Percentiles rank a stretch among this genome's conserved stretches.
Evolutionary conservation across 2,888 invertebrate species (phyloP).

Genomic region (Campoletis raptor): DNA sequence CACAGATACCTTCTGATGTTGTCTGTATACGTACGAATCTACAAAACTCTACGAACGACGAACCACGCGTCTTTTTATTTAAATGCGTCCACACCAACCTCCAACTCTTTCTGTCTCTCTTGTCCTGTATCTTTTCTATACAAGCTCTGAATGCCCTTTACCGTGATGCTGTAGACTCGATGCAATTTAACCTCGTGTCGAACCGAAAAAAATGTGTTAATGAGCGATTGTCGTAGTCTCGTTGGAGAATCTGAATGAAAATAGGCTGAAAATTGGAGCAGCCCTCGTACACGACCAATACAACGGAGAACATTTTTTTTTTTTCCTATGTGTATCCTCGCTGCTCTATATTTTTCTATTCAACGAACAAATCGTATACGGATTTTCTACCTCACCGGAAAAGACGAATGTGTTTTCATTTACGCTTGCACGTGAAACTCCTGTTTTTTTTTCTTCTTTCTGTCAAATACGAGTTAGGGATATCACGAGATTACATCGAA

Average conservation of each 20-base stretch:
- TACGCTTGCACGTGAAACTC: neutral
- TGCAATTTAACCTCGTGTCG: constrained; percentile 78
- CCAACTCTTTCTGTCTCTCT: constrained; percentile 58
- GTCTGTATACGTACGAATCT: constrained; percentile 16
- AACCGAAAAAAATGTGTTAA: constrained; percentile 82
- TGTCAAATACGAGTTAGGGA: constrained; percentile 26
- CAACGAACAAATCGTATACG: constrained; percentile 16
- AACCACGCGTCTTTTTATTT: constrained; percentile 82
- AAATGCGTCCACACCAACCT: constrained; percentile 76
- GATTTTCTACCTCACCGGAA: constrained; percentile 10
- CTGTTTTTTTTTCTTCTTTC: neutral
- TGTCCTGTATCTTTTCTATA: constrained; percentile 39
- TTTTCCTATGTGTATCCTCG: constrained; percentile 14
- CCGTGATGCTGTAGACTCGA: constrained; percentile 66
- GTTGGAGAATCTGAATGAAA: constrained; percentile 77
- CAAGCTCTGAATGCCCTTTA: constrained; percentile 71
- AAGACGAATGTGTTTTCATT: constrained; percentile 23
- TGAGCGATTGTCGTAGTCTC: constrained; percentile 82
- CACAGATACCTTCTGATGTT: constrained; percentile 52
- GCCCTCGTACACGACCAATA: constrained; percentile 16
- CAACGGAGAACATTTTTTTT: neutral
- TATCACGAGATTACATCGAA: neutral
- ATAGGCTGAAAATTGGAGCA: constrained; percentile 78
- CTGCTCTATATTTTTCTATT: constrained; percentile 19
- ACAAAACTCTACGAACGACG: constrained; percentile 66